Evolutionary conservation across 1,140 invertebrate genomes (phyloP).

Genomic region (Drosophila chauvacae): DNA sequence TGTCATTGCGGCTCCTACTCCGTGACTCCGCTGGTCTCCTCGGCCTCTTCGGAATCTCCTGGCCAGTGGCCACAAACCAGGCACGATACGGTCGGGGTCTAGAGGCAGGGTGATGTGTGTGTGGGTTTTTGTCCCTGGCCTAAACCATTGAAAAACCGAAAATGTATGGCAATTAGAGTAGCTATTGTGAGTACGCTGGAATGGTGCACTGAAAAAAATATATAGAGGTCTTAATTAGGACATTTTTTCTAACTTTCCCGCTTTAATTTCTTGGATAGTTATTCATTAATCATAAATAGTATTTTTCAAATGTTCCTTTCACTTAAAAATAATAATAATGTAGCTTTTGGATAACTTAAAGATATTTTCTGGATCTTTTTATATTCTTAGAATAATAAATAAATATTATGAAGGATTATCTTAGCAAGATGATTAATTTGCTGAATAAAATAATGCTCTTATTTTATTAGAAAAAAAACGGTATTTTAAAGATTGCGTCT

Average conservation of each 20-base stretch:
- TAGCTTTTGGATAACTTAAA: background rate
- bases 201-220: conserved; percentile 18
- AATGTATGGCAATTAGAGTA: conserved; percentile 81
- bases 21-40: background rate
- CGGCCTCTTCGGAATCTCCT: background rate
- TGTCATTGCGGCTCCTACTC: conserved; percentile 13
- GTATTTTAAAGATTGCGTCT: too few species aligned
- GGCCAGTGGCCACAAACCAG: conserved; percentile 41
- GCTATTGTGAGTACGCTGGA: conserved; percentile 62
- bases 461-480: too few species aligned
- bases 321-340: background rate
- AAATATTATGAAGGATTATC: too few species aligned
- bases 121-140: conserved; percentile 33
- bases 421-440: too few species aligned
- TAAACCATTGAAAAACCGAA: conserved; percentile 80
- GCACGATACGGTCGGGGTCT: conserved; percentile 16
- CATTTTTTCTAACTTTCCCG: too few species aligned
- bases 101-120: background rate
- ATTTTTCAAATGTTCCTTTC: background rate
- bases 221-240: too few species aligned
- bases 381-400: background rate
- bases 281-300: background rate
- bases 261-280: background rate
- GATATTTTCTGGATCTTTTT: background rate
- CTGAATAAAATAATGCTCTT: too few species aligned